A percentile compares a stretch with the other conserved stretches of the same genome.
phyloP scores from a whole-genome alignment of 2,888 invertebrate genomes.

The Acanthacorydalis orientalis region DNA sequence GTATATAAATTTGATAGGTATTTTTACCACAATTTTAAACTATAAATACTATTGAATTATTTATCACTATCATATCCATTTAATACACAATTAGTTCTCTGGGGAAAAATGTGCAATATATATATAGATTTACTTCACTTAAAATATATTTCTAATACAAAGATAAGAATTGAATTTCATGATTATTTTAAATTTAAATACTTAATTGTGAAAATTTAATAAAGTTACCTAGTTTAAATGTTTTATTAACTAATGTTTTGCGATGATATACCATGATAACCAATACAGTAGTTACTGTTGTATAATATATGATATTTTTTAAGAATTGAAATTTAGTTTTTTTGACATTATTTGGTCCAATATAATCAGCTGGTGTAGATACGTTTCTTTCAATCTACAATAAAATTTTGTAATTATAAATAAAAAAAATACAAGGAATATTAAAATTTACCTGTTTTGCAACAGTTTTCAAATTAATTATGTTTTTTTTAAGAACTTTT shows the following conservation, averaged over 20 bases:
- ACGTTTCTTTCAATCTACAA: constrained; percentile 1
- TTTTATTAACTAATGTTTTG: not conserved
- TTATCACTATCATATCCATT: no score
- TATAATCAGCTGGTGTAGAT: constrained; percentile 1
- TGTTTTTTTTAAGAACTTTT: not conserved
- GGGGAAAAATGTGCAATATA: no score
- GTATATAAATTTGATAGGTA: no score
- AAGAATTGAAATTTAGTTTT: not conserved
- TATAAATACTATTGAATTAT: no score
- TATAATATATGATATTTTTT: constrained; percentile 1
- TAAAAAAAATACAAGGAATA: not conserved
- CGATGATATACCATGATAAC: not conserved
- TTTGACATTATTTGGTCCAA: constrained; percentile 2
- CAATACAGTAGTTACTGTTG: not conserved
- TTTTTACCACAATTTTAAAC: no score
- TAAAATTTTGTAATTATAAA: not conserved
- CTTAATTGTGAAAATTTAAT: no score
- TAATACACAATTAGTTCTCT: no score
- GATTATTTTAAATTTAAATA: no score
- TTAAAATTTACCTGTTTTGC: not conserved
- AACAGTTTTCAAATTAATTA: not conserved
- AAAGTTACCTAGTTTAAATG: no score
- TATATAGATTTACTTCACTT: no score
- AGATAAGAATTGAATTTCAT: no score
- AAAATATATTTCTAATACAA: no score